Percentiles rank a stretch among this genome's conserved stretches.
These are phyloP conservation scores for Lordiphosa stackelbergi DNA, from an alignment of 1,140 invertebrate genomes.

Conservation along the genomic window DNA sequence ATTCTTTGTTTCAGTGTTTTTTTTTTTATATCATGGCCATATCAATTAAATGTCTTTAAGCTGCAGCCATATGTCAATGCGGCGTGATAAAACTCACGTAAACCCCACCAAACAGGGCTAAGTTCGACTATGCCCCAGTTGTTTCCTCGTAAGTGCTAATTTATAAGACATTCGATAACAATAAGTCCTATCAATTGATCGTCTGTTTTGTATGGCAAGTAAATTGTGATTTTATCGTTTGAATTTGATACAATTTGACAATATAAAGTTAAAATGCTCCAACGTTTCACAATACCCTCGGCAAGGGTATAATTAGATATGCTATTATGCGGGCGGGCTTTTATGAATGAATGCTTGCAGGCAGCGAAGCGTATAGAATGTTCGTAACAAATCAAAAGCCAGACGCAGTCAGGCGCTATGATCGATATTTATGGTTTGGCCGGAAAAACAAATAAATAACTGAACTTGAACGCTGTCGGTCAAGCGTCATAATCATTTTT, in stretches of 20 bases:
- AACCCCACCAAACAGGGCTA: conserved; percentile 10
- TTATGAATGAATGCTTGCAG: conserved; percentile 52
- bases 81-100: conserved; percentile 53
- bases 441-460: conserved; percentile 55
- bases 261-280: too few species aligned
- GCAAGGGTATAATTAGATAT: conserved; percentile 1
- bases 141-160: too few species aligned
- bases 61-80: conserved; percentile 33
- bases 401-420: conserved; percentile 54
- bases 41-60: conserved; percentile 56
- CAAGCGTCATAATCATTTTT: conserved; percentile 24
- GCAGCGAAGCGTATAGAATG: conserved; percentile 41
- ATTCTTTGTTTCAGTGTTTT: not conserved
- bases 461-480: conserved; percentile 17
- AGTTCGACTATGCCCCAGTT: too few species aligned
- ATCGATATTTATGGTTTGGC: conserved; percentile 64
- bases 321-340: conserved; percentile 3
- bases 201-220: too few species aligned
- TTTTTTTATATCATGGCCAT: conserved; percentile 14
- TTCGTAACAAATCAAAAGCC: conserved; percentile 34
- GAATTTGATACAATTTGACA: too few species aligned
- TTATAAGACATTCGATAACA: too few species aligned
- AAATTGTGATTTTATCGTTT: too few species aligned
- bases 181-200: too few species aligned
- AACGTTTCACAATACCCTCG: too few species aligned